Base-by-base conservation (phyloP, 2,113 vertebrate species). In the Sceloporus undulatus region DNA sequence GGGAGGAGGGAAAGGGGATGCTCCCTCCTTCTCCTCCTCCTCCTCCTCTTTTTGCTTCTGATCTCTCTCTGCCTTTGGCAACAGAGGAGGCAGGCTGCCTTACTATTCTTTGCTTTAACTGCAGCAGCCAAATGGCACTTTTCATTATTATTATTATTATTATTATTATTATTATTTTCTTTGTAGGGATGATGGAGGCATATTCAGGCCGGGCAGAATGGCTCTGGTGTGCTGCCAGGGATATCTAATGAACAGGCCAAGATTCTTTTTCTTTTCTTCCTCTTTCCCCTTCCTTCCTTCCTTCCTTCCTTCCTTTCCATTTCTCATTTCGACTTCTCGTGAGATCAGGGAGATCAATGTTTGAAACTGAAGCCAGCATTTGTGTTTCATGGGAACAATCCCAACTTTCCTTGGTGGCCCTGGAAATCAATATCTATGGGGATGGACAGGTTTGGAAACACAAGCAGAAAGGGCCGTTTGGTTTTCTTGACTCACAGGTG, bases 1-100 rank as follows among this genome's bases (percentile, higher is more conserved):
- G 91, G 80, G 82, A 80, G 85, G 91, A 76, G 88, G 81, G 85
- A 70, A 21, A 48, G 87, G 42, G 0, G 73, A 79, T 68, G 71
- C 48, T 19, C 56, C 81, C 88, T 65, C 9, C 14, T 59, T 56
- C 54, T 56, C 11, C 11, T 11, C 11, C 11, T 56, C 54, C 11
- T 56, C 11, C 54, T 56, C 11, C 54, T 56, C 11, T 11, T 56
- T 56, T 11, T 56, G 6, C 54, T 6, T 48, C 42, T 48, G 42
- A 29, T 18, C 29, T 79, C 88, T 82, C 70, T 81, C 66, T 73
- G 87, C 79, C 90, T 82, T 86, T 80, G 65, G 54, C 9, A 70
- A 8, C 42, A 79, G 2, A 85, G 66, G 79, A 87, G 81, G 48
- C 10, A 52, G 19, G 19, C 5, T 80, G 42, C 65, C 13, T 1